These are phyloP conservation scores for Symphodus melops DNA, from an alignment of 2,113 vertebrate genomes.

Conservation along the genomic window DNA sequence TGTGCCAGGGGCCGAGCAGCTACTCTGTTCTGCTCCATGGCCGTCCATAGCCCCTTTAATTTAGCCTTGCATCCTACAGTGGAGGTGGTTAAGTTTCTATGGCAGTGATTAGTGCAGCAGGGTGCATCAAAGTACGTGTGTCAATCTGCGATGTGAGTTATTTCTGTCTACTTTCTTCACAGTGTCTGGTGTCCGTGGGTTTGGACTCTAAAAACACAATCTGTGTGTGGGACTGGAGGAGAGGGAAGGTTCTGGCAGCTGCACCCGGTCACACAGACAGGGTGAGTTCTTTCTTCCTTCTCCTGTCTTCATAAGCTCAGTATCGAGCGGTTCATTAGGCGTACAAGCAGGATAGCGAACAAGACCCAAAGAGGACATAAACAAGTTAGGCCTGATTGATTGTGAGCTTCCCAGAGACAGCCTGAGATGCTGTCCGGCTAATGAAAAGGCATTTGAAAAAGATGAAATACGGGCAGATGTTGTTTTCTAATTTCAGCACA, in stretches of 20 bases:
- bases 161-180: conserved; percentile 67
- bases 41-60: conserved; percentile 64
- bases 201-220: conserved; percentile 99
- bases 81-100: conserved; percentile 39
- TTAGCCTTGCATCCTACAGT: conserved; percentile 41
- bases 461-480: conserved; percentile 63
- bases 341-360: conserved; percentile 42
- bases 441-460: conserved; percentile 75
- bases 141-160: conserved; percentile 41
- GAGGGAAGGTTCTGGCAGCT: conserved; percentile 92
- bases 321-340: conserved; percentile 61
- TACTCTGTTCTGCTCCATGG: conserved; percentile 68
- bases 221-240: conserved; percentile 99
- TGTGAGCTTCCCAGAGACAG: conserved; percentile 42
- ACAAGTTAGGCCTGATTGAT: conserved; percentile 73
- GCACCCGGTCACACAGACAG: conserved; percentile 98
- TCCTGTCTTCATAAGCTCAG: conserved; percentile 43
- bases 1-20: conserved; percentile 76
- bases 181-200: conserved; percentile 98
- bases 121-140: background rate
- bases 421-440: conserved; percentile 44
- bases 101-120: conserved; percentile 49
- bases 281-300: conserved; percentile 81
- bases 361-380: conserved; percentile 50
- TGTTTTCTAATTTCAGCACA: conserved; percentile 57